Evolutionary conservation across 2,888 invertebrate genomes (phyloP).

Genomic region (Liposcelis brunnea): DNA sequence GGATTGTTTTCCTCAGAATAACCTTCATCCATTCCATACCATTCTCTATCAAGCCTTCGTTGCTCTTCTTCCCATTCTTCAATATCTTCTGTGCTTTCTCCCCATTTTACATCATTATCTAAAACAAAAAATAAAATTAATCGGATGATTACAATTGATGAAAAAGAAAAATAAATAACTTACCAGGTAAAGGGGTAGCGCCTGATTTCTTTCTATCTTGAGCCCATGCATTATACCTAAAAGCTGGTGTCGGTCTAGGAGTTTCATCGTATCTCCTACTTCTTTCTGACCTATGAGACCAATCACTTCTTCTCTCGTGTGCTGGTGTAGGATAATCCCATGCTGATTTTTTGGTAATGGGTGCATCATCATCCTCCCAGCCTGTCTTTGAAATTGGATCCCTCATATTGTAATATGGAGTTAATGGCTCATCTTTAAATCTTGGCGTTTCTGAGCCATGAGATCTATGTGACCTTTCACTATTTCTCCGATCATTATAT

Average conservation of each 20-base stretch:
- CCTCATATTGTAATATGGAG: conserved; percentile 50
- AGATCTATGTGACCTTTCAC: conserved; percentile 17
- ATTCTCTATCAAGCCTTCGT: conserved; percentile 78
- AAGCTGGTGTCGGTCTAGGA: conserved; percentile 70
- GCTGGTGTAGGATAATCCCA: conserved; percentile 91
- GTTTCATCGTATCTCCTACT: conserved; percentile 40
- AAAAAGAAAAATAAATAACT: not conserved
- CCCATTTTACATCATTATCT: conserved; percentile 40
- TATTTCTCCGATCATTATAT: conserved; percentile 21
- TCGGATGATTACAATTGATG: not conserved
- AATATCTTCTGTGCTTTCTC: conserved; percentile 46
- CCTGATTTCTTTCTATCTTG: conserved; percentile 47
- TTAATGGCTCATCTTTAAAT: conserved; percentile 72
- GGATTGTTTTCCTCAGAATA: conserved; percentile 85
- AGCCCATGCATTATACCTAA: conserved; percentile 68
- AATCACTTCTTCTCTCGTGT: conserved; percentile 26
- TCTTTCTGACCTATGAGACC: conserved; percentile 16
- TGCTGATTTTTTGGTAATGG: conserved; percentile 48
- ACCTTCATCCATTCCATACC: conserved; percentile 95
- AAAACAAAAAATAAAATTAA: conserved; percentile 12
- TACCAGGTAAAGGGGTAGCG: conserved; percentile 38
- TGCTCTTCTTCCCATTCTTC: conserved; percentile 84
- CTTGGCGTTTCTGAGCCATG: conserved; percentile 31
- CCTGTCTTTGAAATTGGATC: conserved; percentile 45
- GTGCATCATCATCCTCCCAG: conserved; percentile 56